Conservation (phyloP, 2,888 invertebrate genomes). For the Drosophila meridionalis region DNA sequence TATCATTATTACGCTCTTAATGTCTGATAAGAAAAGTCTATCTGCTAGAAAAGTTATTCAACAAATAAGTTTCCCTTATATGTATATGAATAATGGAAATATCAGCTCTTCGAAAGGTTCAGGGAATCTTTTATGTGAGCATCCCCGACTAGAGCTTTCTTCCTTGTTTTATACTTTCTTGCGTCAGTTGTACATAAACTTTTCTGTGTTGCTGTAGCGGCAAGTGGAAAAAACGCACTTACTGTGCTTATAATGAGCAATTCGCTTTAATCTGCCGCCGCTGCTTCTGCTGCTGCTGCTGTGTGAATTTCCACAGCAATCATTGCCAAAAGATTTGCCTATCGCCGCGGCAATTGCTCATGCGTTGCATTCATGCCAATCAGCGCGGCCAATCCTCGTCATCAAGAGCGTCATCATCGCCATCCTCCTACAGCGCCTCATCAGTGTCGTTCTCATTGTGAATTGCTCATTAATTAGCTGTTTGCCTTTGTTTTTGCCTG, state of each 20-base stretch:
- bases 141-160: too few species aligned
- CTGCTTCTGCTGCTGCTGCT: not conserved
- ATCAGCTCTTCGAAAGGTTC: too few species aligned
- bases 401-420: slow-evolving; percentile 3
- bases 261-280: slow-evolving; percentile 1
- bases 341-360: slow-evolving; percentile 3
- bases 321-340: slow-evolving; percentile 17
- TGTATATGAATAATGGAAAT: too few species aligned
- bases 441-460: slow-evolving; percentile 3
- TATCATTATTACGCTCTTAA: too few species aligned
- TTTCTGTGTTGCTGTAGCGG: not conserved
- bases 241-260: slow-evolving; percentile 18
- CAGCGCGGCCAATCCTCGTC: slow-evolving; percentile 14
- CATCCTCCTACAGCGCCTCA: not conserved
- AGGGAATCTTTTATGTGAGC: not conserved
- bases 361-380: slow-evolving; percentile 20
- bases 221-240: slow-evolving; percentile 1
- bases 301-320: slow-evolving; percentile 18
- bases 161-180: too few species aligned
- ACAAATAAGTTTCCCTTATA: too few species aligned
- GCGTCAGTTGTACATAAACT: not conserved
- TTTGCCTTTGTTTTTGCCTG: slow-evolving; percentile 33
- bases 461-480: slow-evolving; percentile 41
- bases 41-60: too few species aligned
- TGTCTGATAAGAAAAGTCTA: too few species aligned